These are phyloP conservation scores for Elachura formosa DNA, from an alignment of 2,113 vertebrate genomes.

Conservation along the genomic window DNA sequence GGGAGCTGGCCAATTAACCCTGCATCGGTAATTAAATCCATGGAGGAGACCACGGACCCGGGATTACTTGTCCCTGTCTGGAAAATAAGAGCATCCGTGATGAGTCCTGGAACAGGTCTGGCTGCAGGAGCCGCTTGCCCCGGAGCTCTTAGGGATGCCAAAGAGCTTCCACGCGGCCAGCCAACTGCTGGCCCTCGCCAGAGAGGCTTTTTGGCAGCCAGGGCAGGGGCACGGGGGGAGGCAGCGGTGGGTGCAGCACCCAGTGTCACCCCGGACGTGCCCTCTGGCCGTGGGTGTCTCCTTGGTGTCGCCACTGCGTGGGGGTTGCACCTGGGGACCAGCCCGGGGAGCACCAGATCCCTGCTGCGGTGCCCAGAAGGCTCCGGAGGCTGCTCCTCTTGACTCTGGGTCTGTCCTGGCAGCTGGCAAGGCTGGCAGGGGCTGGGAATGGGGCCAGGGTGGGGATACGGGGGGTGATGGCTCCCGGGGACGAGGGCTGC, in stretches of 20 bases:
- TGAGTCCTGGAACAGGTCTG: slow-evolving; percentile 38
- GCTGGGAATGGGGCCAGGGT: rapidly evolving
- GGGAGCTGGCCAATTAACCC: slow-evolving; percentile 19
- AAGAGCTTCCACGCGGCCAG: neutral
- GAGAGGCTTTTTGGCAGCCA: rapidly evolving
- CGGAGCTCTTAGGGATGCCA: neutral
- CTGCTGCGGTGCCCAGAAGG: neutral
- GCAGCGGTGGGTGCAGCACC: neutral
- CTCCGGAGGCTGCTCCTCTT: rapidly evolving
- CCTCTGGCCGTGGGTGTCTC: neutral
- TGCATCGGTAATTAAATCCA: slow-evolving; percentile 30
- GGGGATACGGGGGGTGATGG: rapidly evolving
- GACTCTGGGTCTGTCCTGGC: neutral
- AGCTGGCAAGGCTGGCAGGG: rapidly evolving
- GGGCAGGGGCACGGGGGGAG: neutral
- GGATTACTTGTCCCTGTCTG: slow-evolving; percentile 14
- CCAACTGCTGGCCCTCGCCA: rapidly evolving
- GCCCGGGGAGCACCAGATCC: rapidly evolving
- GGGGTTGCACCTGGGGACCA: neutral
- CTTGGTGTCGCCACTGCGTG: rapidly evolving
- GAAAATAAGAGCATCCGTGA: slow-evolving; percentile 30
- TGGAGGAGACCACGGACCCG: neutral
- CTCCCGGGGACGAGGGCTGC: neutral
- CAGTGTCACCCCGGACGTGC: neutral
- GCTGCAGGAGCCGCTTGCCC: slow-evolving; percentile 36